Evolutionary conservation across 1,140 invertebrate genomes (phyloP), one percentile per base, ranked within the genome.

Genomic region (Limonius californicus): DNA sequence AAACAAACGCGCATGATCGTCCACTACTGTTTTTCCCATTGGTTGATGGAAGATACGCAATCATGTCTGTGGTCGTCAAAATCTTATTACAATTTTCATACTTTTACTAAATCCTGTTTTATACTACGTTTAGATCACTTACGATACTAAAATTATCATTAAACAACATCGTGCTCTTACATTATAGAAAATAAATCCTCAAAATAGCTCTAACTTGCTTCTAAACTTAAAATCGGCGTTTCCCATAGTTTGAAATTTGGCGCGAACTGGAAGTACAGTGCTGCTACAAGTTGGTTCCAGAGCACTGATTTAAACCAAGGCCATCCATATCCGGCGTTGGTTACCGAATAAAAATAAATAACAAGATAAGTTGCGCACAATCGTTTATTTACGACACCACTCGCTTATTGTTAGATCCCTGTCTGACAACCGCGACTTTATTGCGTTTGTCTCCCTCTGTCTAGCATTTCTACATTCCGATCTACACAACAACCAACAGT

Each of bases 61-160:
- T 67, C 65, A 72, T 27, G 56, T 62, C 62, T 53, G 69, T 64
- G 67, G 70, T 74, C 67, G 69, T 69, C 73, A 75, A 75, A 71
- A 70, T 70, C 72, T n/a, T 72, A n/a, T n/a, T n/a, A n/a, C n/a
- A n/a, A n/a, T n/a, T n/a, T n/a, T n/a, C n/a, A n/a, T n/a, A n/a
- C n/a, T n/a, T n/a, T n/a, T n/a, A n/a, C n/a, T n/a, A n/a, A n/a
- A n/a, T n/a, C n/a, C n/a, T n/a, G n/a, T n/a, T n/a, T n/a, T n/a
- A n/a, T n/a, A n/a, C n/a, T n/a, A n/a, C n/a, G n/a, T n/a, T n/a
- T n/a, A n/a, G n/a, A n/a, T n/a, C n/a, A n/a, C n/a, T n/a, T n/a
- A n/a, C n/a, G n/a, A n/a, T n/a, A n/a, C n/a, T n/a, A n/a, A n/a
- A n/a, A n/a, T n/a, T n/a, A n/a, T n/a, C n/a, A n/a, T n/a, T n/a